Evolutionary conservation across 1,140 invertebrate genomes (phyloP), one percentile per base, ranked within the genome.

Genomic region (Scaptomyza graminum): DNA sequence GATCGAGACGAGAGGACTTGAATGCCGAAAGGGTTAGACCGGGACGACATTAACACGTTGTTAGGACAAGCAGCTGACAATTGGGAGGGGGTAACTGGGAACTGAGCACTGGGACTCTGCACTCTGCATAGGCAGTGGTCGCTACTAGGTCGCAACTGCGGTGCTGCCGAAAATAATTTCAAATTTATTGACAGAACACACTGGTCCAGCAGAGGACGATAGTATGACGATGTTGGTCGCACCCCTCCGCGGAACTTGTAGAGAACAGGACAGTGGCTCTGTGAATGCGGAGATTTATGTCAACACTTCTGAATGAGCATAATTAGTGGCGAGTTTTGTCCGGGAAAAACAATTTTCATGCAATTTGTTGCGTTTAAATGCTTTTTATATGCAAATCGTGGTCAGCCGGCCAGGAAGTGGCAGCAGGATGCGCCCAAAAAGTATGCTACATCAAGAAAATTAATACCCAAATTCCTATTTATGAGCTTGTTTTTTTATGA

Each of bases 301-400:
- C 81, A 74, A 73, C 79, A 68, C 74, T 74, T 82, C 81, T 83
- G 79, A 84, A 89, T 89, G 85, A 89, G 80, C 84, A 88, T 85
- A 88, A 88, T 88, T 89, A 88, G 84, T 90, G 84, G 85, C 85
- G 78, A 89, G 76, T 71, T 62, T 46, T 41, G 56, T 52, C 68
- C 63, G 49, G 59, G 77, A 72, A 76, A 79, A 84, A 89, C 84
- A 79, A 88, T 88, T 88, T 88, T 78, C 84, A 88, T 82, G 85
- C 76, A 89, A 89, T 90, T 89, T 90, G 81, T 84, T 90, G 85
- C 84, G 79, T 87, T 83, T 75, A 80, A 87, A 90, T 90, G 87
- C 66, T 65, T 90, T 90, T 90, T 82, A 90, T 90, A 90, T 90
- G 87, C 87, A 90, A 90, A 90, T 84, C 75, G 63, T 79, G 77